phyloP scores from a whole-genome alignment of 1,140 invertebrate species.

The Lordiphosa clarofinis region DNA sequence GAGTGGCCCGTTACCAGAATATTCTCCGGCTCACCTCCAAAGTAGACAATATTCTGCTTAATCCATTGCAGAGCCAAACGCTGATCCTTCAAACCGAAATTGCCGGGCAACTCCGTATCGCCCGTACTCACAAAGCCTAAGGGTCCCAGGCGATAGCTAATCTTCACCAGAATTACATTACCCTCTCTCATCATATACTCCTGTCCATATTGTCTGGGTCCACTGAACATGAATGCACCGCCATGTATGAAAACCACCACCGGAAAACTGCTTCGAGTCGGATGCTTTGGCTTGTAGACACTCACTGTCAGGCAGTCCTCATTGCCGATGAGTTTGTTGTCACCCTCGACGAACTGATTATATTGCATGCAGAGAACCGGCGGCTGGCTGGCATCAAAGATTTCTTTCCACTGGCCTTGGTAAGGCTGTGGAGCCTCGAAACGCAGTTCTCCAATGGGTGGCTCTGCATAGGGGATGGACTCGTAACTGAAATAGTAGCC shows the following conservation, averaged over 20 bases:
- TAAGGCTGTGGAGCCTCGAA: constrained; percentile 59
- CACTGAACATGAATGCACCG: constrained; percentile 80
- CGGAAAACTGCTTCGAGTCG: constrained; percentile 45
- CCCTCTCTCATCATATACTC: constrained; percentile 82
- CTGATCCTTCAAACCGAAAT: constrained; percentile 70
- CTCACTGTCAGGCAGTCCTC: constrained; percentile 79
- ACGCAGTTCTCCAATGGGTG: constrained; percentile 79
- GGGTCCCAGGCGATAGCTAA: constrained; percentile 84
- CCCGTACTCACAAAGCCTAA: constrained; percentile 79
- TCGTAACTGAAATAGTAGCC: constrained; percentile 80
- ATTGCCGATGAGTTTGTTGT: constrained; percentile 44
- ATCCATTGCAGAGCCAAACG: constrained; percentile 50
- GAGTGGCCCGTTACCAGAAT: constrained; percentile 81
- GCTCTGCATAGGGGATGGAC: constrained; percentile 80
- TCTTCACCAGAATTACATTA: constrained; percentile 83
- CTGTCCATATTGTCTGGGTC: constrained; percentile 80
- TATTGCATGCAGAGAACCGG: constrained; percentile 50
- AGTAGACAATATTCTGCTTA: constrained; percentile 68
- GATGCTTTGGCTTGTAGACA: constrained; percentile 66
- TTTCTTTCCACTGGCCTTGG: constrained; percentile 24
- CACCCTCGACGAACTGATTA: constrained; percentile 37
- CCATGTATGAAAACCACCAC: constrained; percentile 81
- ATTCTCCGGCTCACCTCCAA: constrained; percentile 85
- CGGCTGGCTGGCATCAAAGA: constrained; percentile 34
- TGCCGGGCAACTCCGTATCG: constrained; percentile 46